Evolutionary conservation across 2,113 vertebrate species (phyloP), one percentile per base, ranked within the genome.

Genomic region (Dryoscopus gambensis): DNA sequence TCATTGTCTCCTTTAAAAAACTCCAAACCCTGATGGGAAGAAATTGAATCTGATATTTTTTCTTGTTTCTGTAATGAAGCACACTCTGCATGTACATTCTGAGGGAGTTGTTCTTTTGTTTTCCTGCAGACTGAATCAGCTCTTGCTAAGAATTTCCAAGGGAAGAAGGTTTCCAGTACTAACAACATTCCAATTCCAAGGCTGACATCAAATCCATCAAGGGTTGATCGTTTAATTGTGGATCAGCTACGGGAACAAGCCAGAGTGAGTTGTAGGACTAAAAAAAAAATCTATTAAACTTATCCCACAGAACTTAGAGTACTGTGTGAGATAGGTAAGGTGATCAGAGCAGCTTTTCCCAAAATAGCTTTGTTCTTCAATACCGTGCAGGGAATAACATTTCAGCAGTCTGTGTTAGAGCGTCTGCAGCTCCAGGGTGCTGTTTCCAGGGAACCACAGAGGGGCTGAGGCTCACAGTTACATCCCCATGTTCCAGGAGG

Each of bases 191-290:
- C 98, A 6, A 92, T 98, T 96, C 98, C 98, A 95, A 98, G 98
- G 86, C 95, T 98, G 90, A 97, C 97, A 82, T 98, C 98, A 88
- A 98, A 98, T 80, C 98, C 98, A 42, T 98, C 98, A 80, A 97
- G 98, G 97, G 98, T 98, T 87, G 98, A 98, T 96, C 98, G 98
- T 25, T 97, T 98, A 97, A 98, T 98, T 97, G 98, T 98, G 97
- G 98, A 98, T 97, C 98, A 98, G 97, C 97, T 98, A 75, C 98
- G 98, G 90, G 98, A 98, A 96, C 98, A 98, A 97, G 98, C 98
- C 92, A 98, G 98, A 97, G 98, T 98, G 97, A 98, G 98, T 97
- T 96, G 56, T 47, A 49, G 44, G 39, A 65, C 22, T 94, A 67
- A 69, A 84, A 47, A n/a, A 73, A 63, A 76, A 59, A 79, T 7